Base-by-base conservation (phyloP, 2,888 invertebrate genomes). In the Cephonodes hylas region DNA sequence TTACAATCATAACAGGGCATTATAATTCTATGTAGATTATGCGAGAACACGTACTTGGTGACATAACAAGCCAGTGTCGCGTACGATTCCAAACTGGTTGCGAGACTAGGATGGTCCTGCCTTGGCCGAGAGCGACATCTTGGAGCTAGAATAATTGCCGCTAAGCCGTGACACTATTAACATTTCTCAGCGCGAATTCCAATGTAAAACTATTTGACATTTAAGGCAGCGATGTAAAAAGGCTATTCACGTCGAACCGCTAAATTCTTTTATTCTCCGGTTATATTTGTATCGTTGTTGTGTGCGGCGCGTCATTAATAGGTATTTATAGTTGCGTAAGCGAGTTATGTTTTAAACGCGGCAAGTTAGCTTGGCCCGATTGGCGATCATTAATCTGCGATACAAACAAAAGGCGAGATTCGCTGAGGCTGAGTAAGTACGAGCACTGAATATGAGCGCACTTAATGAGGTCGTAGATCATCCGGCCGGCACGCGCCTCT, bases 91-190 rank as follows among this genome's bases (percentile, higher is more conserved):
- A 77, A 79, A 81, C 81, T 63, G 72, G 81, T 81, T 76, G 64
- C 62, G 25, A 58, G 23, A 25, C 48, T 71, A 74, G 65, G 86
- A 88, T 88, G 87, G 73, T 76, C 70, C 84, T 67, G 78, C 91
- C 91, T 92, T 92, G 92, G 89, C 90, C 89, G 77, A 80, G 74
- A 78, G 73, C 75, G 74, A 74, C 73, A 71, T 73, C 68, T 67
- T 65, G 56, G 63, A 62, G 67, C 69, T 64, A 74, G 75, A 77
- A 79, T 79, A 80, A 84, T 81, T 71, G 66, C 77, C 74, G 70
- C 67, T 67, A 67, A 83, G 75, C 89, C 88, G 74, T 89, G 88
- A 88, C 89, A 88, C 81, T 83, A 82, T 88, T 87, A 78, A 74
- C 75, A 78, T 71, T 76, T 75, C 73, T 75, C 66, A 67, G 69